phyloP scores from a whole-genome alignment of 2,113 vertebrate genomes.

The Beaufortia kweichowensis region DNA sequence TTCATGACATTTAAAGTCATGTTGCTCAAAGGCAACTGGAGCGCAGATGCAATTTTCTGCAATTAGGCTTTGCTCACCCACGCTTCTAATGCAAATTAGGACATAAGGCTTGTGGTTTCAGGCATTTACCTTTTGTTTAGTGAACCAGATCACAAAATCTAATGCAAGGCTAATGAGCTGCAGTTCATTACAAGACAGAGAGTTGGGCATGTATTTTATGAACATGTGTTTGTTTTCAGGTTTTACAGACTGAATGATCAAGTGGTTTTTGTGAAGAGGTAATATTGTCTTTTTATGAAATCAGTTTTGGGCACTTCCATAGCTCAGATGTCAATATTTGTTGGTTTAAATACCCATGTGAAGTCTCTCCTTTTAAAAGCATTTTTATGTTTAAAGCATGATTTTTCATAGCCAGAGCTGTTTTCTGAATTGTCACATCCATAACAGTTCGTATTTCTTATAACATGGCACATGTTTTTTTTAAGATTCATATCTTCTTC shows the following conservation, averaged over 20 bases:
- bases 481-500: too few relatives aligned
- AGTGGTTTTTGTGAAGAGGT: neutral
- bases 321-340: too few relatives aligned
- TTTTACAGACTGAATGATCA: neutral
- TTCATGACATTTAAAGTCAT: constrained; percentile 49
- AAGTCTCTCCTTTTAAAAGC: too few relatives aligned
- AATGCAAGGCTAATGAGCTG: neutral
- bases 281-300: too few relatives aligned
- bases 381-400: too few relatives aligned
- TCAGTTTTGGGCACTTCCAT: too few relatives aligned
- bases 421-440: too few relatives aligned
- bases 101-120: constrained; percentile 4
- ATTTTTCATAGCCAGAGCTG: too few relatives aligned
- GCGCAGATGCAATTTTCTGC: constrained; percentile 25
- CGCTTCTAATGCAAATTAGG: constrained; percentile 45
- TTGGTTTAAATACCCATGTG: too few relatives aligned
- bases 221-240: neutral
- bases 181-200: neutral
- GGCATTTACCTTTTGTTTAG: neutral
- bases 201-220: neutral
- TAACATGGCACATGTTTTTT: too few relatives aligned
- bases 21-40: constrained; percentile 27
- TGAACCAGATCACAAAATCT: neutral
- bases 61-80: constrained; percentile 31
- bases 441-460: too few relatives aligned